Base-by-base conservation (phyloP, 2,113 vertebrate species). In the Embiotoca jacksoni region DNA sequence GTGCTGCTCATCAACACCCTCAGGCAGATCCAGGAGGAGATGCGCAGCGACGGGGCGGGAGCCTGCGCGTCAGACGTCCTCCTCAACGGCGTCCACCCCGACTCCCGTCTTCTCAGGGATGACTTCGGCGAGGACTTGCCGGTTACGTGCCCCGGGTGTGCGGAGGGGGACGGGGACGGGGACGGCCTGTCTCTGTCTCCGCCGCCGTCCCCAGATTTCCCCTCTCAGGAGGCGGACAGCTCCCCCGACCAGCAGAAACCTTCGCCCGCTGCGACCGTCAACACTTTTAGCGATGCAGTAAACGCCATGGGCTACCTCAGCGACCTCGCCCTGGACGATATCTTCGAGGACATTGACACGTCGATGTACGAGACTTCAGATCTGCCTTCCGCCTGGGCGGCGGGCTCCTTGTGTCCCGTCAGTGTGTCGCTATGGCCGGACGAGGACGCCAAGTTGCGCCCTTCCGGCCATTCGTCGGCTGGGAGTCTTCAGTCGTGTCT, bases 271-370 rank as follows among this genome's bases (percentile, higher is more conserved):
- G 3, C 89, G 80, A 4, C 93, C 90, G 81, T 92, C 91, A 80
- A 7, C 1, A 61, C 90, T 91, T 93, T 85, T 83, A 89, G 95
- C 46, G 95, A 97, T 68, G 94, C 94, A 60, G 94, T 94, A 31
- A 96, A 93, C 84, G 94, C 95, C 80, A 92, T 94, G 64, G 95
- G 96, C 87, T 96, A 96, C 92, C 93, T 96, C 85, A 93, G 95
- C 53, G 96, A 97, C 88, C 93, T 96, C 67, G 93, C 95, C 66
- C 94, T 95, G 84, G 96, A 96, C 72, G 95, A 96, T 83, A 96
- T 96, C 83, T 97, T 97, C 54, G 96, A 96, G 87, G 96, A 97
- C 90, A 96, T 96, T 33, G 96, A 96, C 87, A 97, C 96, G 13
- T 97, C 95, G 0, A 97, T 96, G 96, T 97, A 96, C 3, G 96